A percentile compares a stretch with the other conserved stretches of the same genome.
Evolutionary conservation across 2,888 invertebrate genomes (phyloP).

Genomic region (Cenopis cana): DNA sequence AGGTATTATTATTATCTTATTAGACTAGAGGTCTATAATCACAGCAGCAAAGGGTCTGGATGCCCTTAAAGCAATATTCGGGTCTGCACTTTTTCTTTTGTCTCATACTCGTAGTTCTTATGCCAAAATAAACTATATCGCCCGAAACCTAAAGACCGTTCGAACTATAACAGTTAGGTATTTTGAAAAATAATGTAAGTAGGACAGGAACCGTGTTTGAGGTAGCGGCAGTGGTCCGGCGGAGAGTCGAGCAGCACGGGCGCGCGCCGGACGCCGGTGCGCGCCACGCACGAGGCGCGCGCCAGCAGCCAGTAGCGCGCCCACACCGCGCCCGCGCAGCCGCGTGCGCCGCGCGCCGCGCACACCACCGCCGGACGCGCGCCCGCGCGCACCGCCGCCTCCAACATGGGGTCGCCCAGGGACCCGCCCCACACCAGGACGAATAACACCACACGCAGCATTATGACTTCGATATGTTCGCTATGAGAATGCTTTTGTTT

Average conservation of each 20-base stretch:
- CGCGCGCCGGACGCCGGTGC: conserved; percentile 3
- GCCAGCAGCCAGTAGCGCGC: conserved; percentile 46
- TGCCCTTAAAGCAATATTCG: too few species aligned
- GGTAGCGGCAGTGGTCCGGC: neutral
- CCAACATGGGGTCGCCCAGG: conserved; percentile 39
- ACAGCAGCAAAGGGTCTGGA: too few species aligned
- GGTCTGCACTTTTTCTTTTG: too few species aligned
- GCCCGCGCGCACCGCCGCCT: conserved; percentile 29
- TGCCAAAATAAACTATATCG: too few species aligned
- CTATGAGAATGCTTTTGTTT: neutral
- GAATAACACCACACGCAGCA: neutral
- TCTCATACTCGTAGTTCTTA: too few species aligned
- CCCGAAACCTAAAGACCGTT: too few species aligned
- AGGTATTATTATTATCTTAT: too few species aligned
- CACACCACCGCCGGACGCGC: conserved; percentile 46
- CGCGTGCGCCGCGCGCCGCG: conserved; percentile 6
- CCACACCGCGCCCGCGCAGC: conserved; percentile 49
- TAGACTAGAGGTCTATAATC: too few species aligned
- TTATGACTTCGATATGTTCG: neutral
- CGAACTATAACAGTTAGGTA: too few species aligned
- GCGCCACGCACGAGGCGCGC: conserved; percentile 45
- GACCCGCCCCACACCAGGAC: too few species aligned
- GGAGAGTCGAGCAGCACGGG: conserved; percentile 10
- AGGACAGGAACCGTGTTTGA: neutral
- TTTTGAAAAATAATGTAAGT: too few species aligned